phyloP scores from a whole-genome alignment of 2,113 vertebrate genomes.

The Apteryx mantelli region DNA sequence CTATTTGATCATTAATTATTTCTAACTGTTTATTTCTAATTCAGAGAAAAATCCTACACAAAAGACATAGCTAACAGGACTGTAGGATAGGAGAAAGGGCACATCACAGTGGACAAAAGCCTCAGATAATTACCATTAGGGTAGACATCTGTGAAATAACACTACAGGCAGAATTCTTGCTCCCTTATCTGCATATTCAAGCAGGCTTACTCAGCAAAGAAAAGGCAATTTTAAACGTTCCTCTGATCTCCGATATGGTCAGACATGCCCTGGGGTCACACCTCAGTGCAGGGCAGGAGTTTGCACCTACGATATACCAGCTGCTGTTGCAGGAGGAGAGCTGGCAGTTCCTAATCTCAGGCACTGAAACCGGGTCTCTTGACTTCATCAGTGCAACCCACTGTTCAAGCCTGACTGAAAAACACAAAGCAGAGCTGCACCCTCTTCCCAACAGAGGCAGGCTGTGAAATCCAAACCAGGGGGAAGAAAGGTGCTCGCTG shows the following conservation, averaged over 20 bases:
- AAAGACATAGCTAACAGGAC: background rate
- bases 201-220: background rate
- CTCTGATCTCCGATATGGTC: background rate
- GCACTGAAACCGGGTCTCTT: background rate
- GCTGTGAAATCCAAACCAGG: background rate
- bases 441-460: background rate
- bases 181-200: slow-evolving; percentile 7
- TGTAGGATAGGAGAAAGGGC: background rate
- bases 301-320: background rate
- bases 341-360: background rate
- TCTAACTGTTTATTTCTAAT: background rate
- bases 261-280: background rate
- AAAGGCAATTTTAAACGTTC: slow-evolving; percentile 1
- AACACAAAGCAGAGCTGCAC: background rate
- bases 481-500: background rate
- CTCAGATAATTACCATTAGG: background rate
- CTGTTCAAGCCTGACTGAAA: background rate
- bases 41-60: background rate
- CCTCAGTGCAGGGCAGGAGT: background rate
- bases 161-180: slow-evolving; percentile 14
- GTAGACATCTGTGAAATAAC: slow-evolving; percentile 18
- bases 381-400: background rate
- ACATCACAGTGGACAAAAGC: background rate
- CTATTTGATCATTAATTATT: background rate
- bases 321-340: background rate